phyloP scores from a whole-genome alignment of 2,113 vertebrate species.

The Campylorhamphus procurvoides region DNA sequence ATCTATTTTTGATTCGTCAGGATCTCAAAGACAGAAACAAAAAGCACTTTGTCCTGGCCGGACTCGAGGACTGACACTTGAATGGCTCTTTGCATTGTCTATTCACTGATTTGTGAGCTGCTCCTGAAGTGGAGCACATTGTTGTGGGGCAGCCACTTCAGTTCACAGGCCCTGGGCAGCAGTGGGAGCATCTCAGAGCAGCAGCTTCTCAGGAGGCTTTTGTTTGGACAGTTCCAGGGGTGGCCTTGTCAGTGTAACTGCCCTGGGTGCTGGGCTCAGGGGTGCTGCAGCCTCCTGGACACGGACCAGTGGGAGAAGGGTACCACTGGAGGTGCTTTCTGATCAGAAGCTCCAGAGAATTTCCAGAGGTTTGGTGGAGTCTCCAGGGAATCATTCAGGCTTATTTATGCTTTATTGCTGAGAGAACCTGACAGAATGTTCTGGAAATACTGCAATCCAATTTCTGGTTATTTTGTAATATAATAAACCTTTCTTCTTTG shows the following conservation, averaged over 20 bases:
- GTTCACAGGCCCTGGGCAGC: background rate
- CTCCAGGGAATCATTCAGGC: background rate
- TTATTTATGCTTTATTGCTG: background rate
- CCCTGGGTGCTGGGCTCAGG: background rate
- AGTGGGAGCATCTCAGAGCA: background rate
- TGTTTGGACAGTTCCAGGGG: background rate
- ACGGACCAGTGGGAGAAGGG: background rate
- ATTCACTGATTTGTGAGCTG: background rate
- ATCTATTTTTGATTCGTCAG: constrained; percentile 21
- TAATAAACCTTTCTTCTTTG: background rate
- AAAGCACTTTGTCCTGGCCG: constrained; percentile 28
- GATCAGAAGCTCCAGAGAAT: background rate
- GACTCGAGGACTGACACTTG: background rate
- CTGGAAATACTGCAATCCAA: background rate
- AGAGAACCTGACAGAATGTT: background rate
- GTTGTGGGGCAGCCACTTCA: background rate
- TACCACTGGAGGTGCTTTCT: background rate
- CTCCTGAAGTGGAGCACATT: background rate
- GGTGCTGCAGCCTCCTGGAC: background rate
- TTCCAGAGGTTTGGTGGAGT: background rate
- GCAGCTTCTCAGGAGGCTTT: background rate
- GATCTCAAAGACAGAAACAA: constrained; percentile 14
- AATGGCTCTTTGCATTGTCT: background rate
- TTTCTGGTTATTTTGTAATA: background rate
- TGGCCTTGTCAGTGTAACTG: background rate